Base-by-base conservation (phyloP, 2,888 invertebrate species). In the Orthosia cruda region DNA sequence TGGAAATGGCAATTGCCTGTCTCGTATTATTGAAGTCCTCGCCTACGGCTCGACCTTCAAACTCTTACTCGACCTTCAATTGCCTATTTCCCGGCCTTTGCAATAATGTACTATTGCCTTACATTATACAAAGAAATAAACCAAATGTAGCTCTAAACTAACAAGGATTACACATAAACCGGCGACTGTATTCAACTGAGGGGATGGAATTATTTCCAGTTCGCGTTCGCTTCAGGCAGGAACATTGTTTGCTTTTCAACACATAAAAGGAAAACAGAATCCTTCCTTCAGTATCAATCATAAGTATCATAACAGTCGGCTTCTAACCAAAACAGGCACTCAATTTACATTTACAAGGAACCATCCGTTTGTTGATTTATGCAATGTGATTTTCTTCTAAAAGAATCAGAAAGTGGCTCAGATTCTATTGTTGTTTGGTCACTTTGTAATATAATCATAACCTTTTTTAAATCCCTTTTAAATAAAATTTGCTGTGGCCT, bases 201-300 rank as follows among this genome's bases (percentile, higher is more conserved):
- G 45, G 26, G 61, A 81, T 50, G 45, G 66, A 68, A 74, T 81
- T 59, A 81, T 68, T 67, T 65, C 52, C 26, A 18, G 9, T n/a
- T n/a, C n/a, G 62, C 13, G 58, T 61, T 59, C 65, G 62, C 68
- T 63, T 50, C 62, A n/a, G 50, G 65, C 55, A 13, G 20, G 47
- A 54, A 18, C 61, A 65, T 73, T 81, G 82, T 81, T 75, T 75
- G 57, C 59, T 67, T 59, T 71, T 50, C 52, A 71, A 71, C 57
- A 77, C 47, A 58, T 81, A 57, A 77, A 85, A 76, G 77, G 64
- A 58, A 52, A 12, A 18, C 69, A 63, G 61, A 20, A 73, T 45
- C 57, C 62, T 57, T 57, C 40, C 40, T 70, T 59, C 52, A 70
- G 40, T 32, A 71, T 83, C 83, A 82, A 71, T 85, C 86, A 81